Percentiles rank a stretch among this genome's conserved stretches.
Evolutionary conservation across 2,113 vertebrate species (phyloP).

Genomic region (Chaetorhynchus papuensis): DNA sequence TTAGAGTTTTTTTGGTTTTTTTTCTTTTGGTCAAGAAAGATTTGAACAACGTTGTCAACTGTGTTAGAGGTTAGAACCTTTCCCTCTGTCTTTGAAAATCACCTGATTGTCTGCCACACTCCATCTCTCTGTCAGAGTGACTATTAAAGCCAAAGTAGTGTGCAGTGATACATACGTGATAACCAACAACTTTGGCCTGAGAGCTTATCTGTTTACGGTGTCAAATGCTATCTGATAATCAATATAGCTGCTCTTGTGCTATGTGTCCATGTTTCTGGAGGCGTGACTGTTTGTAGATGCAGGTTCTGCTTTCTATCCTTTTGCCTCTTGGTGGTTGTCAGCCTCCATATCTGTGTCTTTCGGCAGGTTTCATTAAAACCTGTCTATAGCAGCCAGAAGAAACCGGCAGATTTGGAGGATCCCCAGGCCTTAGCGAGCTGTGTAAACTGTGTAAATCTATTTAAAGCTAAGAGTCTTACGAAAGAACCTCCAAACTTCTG

Average conservation of each 20-base stretch:
- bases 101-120: not conserved
- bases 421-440: not conserved
- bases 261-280: conserved; percentile 26
- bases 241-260: conserved; percentile 49
- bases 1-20: rapidly evolving
- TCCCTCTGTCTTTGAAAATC: not conserved
- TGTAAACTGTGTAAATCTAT: not conserved
- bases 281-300: conserved; percentile 11
- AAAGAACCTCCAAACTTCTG: not conserved
- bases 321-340: conserved; percentile 51
- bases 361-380: conserved; percentile 26
- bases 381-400: not conserved
- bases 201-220: conserved; percentile 63
- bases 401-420: not conserved
- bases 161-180: conserved; percentile 59
- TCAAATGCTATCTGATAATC: conserved; percentile 73
- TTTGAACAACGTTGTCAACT: not conserved
- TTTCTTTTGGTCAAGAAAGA: not conserved
- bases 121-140: conserved; percentile 27
- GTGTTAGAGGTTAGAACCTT: not conserved
- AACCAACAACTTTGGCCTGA: conserved; percentile 61
- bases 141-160: conserved; percentile 54
- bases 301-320: conserved; percentile 33
- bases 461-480: not conserved
- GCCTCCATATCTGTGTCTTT: conserved; percentile 1